Base-by-base conservation (phyloP, 2,797 vertebrate species). In the Falco columbarius region DNA sequence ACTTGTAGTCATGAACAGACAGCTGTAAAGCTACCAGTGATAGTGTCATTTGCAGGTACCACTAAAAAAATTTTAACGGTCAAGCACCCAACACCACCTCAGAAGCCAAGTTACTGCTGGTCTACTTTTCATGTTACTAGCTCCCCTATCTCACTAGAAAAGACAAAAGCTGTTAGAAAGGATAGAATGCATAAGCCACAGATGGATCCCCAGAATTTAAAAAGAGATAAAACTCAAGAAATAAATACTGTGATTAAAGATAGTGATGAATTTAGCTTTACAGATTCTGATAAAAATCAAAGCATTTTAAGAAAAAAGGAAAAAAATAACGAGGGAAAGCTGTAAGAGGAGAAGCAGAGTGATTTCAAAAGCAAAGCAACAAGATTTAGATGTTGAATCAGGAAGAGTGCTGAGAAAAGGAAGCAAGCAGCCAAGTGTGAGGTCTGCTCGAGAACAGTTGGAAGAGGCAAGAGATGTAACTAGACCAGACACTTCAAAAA, bases 41-140 rank as follows among this genome's bases (percentile, higher is more conserved):
- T 98, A 96, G 92, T 97, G 40, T 71, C 75, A 10, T 73, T 96
- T 38, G 94, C 81, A 16, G 98, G 98, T 95, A 98, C 98, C 21
- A 94, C 94, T 85, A 97, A 96, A 81, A 93, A 93, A 9, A 63
- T 85, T 44, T 58, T 75, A 47, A 93, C 94, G 55, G 91, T 90
- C 75, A 96, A 96, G 59, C 97, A 97, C 15, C 72, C 92, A 7
- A 62, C 38, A 19, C 90, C 74, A 32, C 90, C 80, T 77, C 27
- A 20, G 23, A 98, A 95, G 46, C 76, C 59, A 77, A 85, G 83
- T 52, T 91, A 44, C 51, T 26, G 2, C 17, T 14, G 6, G 17
- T 62, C 81, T 55, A 59, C 89, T 68, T 63, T 94, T 87, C 36
- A 8, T 38, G 8, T 27, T 62, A 68, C 56, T 79, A 94, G 76